These are phyloP conservation scores for Eupsittula cactorum DNA, from an alignment of 2,113 vertebrate genomes.

Conservation along the genomic window DNA sequence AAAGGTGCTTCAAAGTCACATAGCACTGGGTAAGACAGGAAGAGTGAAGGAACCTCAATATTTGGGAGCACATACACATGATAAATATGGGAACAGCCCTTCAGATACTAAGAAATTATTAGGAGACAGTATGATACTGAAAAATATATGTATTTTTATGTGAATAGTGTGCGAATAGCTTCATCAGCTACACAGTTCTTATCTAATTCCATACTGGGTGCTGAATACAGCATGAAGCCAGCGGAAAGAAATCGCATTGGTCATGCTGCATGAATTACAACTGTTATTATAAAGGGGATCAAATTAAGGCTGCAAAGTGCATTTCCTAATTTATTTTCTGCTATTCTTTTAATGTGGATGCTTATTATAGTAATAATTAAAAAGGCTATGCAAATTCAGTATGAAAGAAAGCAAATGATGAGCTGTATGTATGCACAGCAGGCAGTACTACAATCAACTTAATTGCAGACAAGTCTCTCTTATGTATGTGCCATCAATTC, in stretches of 20 bases:
- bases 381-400: neutral
- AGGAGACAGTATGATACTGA: neutral
- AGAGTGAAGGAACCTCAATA: neutral
- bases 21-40: neutral
- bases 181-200: neutral
- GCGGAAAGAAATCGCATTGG: neutral
- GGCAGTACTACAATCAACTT: neutral
- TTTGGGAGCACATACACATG: neutral
- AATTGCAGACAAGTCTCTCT: neutral
- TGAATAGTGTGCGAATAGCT: neutral
- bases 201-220: neutral
- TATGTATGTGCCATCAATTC: neutral
- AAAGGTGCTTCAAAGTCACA: neutral
- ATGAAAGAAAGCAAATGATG: neutral
- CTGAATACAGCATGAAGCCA: neutral
- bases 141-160: neutral
- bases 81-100: neutral
- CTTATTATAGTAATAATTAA: neutral
- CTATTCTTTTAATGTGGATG: neutral
- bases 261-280: slow-evolving; percentile 1
- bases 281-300: neutral
- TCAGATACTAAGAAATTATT: neutral
- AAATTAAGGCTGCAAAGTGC: slow-evolving; percentile 2
- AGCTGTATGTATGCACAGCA: neutral
- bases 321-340: slow-evolving; percentile 20